These are phyloP conservation scores for Formica aserva DNA, from an alignment of 2,888 invertebrate species.

Conservation along the genomic window DNA sequence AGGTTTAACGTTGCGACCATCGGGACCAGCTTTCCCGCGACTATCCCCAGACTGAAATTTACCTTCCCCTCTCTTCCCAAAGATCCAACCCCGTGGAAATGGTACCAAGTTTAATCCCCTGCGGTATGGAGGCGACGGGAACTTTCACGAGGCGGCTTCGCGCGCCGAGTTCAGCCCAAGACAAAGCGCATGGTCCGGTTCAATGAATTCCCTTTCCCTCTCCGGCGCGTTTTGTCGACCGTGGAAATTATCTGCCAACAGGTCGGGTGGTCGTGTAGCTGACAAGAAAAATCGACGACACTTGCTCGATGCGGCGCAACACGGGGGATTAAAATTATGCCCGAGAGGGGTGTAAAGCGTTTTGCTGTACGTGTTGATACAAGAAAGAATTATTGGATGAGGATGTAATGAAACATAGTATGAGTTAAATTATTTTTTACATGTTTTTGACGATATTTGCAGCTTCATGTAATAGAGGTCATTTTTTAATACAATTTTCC, in stretches of 20 bases:
- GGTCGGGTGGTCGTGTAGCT: conserved; percentile 34
- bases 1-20: conserved; percentile 50
- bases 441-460: neutral
- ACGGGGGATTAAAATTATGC: conserved; percentile 35
- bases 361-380: neutral
- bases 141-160: conserved; percentile 51
- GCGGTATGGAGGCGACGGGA: conserved; percentile 58
- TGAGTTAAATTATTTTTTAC: neutral
- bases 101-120: conserved; percentile 60
- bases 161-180: conserved; percentile 49
- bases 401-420: neutral
- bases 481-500: neutral
- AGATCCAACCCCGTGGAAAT: conserved; percentile 38
- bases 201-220: conserved; percentile 55
- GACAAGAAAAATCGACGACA: conserved; percentile 50
- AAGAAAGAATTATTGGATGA: conserved; percentile 4
- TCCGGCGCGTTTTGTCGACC: conserved; percentile 39
- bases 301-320: conserved; percentile 41
- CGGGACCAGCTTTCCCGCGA: conserved; percentile 45
- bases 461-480: neutral
- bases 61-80: neutral
- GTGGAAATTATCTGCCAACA: conserved; percentile 54
- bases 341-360: conserved; percentile 19
- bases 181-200: conserved; percentile 52
- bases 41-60: neutral